Conservation (phyloP, 2,113 vertebrate genomes). For the Calyptomena viridis region DNA sequence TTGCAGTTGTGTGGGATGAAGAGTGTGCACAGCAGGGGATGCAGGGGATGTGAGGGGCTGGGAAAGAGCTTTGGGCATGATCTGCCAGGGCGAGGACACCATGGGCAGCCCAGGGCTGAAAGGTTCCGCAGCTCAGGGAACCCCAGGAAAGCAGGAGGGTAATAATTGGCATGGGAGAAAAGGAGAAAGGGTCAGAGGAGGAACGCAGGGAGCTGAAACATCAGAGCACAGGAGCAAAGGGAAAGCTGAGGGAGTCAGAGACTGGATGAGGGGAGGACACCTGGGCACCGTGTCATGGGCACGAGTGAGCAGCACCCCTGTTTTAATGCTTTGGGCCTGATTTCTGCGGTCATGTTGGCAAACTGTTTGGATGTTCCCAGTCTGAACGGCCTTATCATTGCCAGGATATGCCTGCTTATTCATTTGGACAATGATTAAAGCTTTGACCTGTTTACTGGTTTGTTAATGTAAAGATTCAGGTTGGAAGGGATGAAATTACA, state of each 20-base stretch:
- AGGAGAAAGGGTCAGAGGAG: not conserved
- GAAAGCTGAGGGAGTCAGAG: not conserved
- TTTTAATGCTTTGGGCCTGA: rapidly evolving
- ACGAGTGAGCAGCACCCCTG: rapidly evolving
- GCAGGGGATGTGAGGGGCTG: not conserved
- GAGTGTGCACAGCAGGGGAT: not conserved
- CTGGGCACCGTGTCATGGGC: rapidly evolving
- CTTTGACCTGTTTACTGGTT: not conserved
- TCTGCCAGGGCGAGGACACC: not conserved
- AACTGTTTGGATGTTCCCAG: not conserved
- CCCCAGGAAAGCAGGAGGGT: not conserved
- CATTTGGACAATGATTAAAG: not conserved
- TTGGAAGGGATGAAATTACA: not conserved
- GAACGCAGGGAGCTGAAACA: not conserved
- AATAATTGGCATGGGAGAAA: not conserved
- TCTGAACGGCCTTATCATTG: not conserved
- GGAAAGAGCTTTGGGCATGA: not conserved
- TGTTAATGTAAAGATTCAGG: not conserved
- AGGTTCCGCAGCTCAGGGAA: not conserved
- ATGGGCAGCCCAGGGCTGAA: not conserved
- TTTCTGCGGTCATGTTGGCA: rapidly evolving
- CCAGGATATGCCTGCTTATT: not conserved
- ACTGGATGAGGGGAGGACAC: not conserved
- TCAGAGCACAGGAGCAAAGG: not conserved
- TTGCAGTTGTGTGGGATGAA: not conserved